Evolutionary conservation across 2,888 invertebrate species (phyloP), one percentile per base, ranked within the genome.

Genomic region (Plebejus anna): DNA sequence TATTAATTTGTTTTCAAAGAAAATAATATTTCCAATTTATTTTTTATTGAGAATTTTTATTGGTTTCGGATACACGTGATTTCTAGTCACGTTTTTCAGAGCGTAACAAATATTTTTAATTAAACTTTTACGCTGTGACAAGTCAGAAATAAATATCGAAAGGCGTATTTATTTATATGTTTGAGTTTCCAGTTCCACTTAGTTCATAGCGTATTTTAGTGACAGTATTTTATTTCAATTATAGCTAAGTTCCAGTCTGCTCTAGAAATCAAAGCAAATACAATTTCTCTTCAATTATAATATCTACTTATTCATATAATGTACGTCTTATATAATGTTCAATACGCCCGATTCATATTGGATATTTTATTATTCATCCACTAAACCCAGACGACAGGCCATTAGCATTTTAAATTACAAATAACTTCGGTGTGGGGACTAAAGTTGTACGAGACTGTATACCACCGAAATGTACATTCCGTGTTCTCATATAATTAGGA

Each of bases 381-480:
- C 83, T 83, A 82, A 83, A 84, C 84, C 85, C 88, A 90, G 90
- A 89, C 90, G 86, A 85, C 87, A 84, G 82, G 79, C 84, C 85
- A 91, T 92, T 91, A 90, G 87, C 91, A 92, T 91, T 91, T 91
- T 89, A 92, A 89, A 91, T 90, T 85, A 85, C 87, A 89, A 70
- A 70, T 76, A 61, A 66, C 75, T 42, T 42, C 66, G 66, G 42
- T 9, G 42, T 42, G 75, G 42, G 70, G 55, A n/a, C 55, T 32
- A 28, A 73, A 32, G 28, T 73, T 73, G 72, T n/a, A 13, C 72
- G 47, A 51, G 28, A 55, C 71, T 72, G 47, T 22, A 72, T 51
- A 51, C 73, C 28, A 66, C 66, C 66, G 66, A 66, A 66, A 66
- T 66, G 66, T 66, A 66, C 66, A 66, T 66, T 66, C 66, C 66